These are phyloP conservation scores for Prinia subflava DNA, from an alignment of 2,113 vertebrate species.

Conservation along the genomic window DNA sequence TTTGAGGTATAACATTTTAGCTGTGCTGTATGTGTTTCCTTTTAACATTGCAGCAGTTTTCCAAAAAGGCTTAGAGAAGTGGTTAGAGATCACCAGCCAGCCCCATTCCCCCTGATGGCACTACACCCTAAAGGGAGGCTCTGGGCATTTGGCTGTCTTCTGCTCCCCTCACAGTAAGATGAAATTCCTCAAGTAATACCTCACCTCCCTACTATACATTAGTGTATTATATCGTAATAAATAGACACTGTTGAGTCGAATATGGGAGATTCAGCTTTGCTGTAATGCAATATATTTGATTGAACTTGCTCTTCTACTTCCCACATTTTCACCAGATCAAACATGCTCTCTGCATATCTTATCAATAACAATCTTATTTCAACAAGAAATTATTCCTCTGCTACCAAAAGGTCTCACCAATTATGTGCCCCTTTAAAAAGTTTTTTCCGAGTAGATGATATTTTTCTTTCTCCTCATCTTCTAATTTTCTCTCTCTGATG, in stretches of 20 bases:
- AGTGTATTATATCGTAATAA: not conserved
- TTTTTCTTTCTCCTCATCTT: not conserved
- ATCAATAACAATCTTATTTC: not conserved
- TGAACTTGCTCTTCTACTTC: not conserved
- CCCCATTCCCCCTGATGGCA: fast-evolving
- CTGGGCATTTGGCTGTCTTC: not conserved
- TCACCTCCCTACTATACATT: fast-evolving
- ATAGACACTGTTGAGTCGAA: not conserved
- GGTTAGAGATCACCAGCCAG: not conserved
- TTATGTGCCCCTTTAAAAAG: not conserved
- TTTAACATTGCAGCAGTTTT: not conserved
- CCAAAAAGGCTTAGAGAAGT: not conserved
- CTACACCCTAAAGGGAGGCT: not conserved
- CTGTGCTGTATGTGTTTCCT: not conserved
- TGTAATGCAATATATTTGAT: fast-evolving
- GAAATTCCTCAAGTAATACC: not conserved
- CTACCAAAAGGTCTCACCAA: not conserved
- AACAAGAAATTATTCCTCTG: not conserved
- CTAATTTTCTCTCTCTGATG: not conserved
- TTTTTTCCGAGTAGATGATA: not conserved
- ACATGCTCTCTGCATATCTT: not conserved
- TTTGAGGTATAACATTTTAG: not conserved
- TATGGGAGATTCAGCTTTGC: not conserved
- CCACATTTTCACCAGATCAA: not conserved
- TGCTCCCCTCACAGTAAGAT: not conserved